phyloP scores from a whole-genome alignment of 2,113 vertebrate genomes.

The Eptatretus burgeri region DNA sequence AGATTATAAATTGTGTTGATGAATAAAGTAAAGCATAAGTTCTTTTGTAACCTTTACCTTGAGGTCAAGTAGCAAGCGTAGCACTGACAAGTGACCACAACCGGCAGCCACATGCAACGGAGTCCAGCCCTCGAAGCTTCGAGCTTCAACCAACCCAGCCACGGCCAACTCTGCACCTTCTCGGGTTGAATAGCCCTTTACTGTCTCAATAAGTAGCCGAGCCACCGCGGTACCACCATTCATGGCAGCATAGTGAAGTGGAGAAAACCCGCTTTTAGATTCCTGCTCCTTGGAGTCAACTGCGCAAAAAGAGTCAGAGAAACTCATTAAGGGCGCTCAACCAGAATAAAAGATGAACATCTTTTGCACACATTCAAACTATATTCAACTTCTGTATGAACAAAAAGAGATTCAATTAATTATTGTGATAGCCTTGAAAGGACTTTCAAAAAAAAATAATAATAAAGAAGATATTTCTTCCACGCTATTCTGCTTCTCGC shows the following conservation, averaged over 20 bases:
- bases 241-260: slow-evolving; percentile 93
- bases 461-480: too few species aligned
- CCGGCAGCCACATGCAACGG: slow-evolving; percentile 86
- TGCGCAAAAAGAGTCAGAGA: neutral
- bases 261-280: slow-evolving; percentile 58
- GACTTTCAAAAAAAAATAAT: neutral
- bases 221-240: slow-evolving; percentile 76
- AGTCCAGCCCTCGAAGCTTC: slow-evolving; percentile 96
- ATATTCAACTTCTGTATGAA: neutral
- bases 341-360: neutral
- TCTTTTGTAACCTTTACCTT: slow-evolving; percentile 9
- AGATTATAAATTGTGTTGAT: neutral
- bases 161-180: neutral
- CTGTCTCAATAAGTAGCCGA: slow-evolving; percentile 70
- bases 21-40: too few species aligned
- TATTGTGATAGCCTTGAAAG: neutral
- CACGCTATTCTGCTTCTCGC: too few species aligned
- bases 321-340: neutral
- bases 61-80: slow-evolving; percentile 79
- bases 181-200: neutral
- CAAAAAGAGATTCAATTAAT: neutral
- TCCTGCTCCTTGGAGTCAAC: neutral
- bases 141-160: slow-evolving; percentile 20
- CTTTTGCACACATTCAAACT: neutral
- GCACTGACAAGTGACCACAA: slow-evolving; percentile 78